Evolutionary conservation across 2,113 vertebrate species (phyloP).

Genomic region (Corythoichthys haematopterus): DNA sequence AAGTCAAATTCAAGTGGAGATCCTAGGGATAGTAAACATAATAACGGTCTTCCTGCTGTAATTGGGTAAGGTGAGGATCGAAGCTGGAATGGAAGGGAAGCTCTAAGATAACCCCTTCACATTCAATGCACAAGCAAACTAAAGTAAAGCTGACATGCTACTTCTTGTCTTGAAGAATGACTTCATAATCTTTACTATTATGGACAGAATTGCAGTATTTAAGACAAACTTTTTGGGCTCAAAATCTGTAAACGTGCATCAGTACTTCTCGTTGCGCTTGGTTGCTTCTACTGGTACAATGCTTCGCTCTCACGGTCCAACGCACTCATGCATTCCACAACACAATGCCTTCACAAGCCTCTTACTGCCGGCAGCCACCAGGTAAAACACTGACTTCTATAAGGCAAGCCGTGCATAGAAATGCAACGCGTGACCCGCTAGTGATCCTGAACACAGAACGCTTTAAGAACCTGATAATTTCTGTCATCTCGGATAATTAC

Average conservation of each 20-base stretch:
- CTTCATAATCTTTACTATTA: background rate
- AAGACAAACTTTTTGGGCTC: background rate
- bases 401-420: conserved; percentile 41
- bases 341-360: conserved; percentile 5
- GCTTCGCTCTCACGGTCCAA: conserved; percentile 11
- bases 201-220: background rate
- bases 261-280: background rate
- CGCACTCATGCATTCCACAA: conserved; percentile 39
- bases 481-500: conserved; percentile 49
- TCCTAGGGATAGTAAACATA: conserved; percentile 1
- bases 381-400: conserved; percentile 70
- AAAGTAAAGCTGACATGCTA: background rate
- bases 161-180: background rate
- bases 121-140: background rate
- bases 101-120: background rate
- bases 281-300: background rate
- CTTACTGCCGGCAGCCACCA: conserved; percentile 10
- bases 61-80: background rate
- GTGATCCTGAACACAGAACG: conserved; percentile 33
- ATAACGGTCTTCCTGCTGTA: background rate
- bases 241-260: background rate
- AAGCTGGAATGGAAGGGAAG: background rate
- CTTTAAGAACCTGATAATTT: conserved; percentile 68
- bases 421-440: conserved; percentile 20
- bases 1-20: conserved; percentile 27